A percentile compares a stretch with the other conserved stretches of the same genome.
Conservation (phyloP, 2,113 vertebrate species). For the Nyctibius bracteatus region DNA sequence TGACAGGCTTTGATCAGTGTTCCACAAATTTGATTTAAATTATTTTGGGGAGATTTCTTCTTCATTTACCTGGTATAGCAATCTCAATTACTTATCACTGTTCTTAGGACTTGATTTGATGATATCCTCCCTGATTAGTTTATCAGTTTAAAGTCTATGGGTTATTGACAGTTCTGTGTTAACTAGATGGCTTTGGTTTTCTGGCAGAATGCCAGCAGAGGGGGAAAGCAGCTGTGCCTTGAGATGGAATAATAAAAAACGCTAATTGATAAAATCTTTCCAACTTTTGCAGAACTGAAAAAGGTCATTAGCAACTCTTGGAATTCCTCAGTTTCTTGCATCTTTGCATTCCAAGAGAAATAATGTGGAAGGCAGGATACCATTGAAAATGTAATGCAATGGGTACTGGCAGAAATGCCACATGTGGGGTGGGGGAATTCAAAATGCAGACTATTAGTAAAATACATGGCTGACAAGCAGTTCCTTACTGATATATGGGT, state of each 20-base stretch:
- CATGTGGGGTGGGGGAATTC: not conserved
- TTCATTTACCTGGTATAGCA: slow-evolving; percentile 12
- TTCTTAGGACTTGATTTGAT: slow-evolving; percentile 54
- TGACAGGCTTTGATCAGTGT: not conserved
- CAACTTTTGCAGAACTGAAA: slow-evolving; percentile 2
- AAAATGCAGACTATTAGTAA: not conserved
- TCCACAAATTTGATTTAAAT: slow-evolving; percentile 2
- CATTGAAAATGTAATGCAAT: not conserved
- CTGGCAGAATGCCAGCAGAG: slow-evolving; percentile 23
- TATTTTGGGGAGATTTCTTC: not conserved
- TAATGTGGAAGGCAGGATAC: not conserved
- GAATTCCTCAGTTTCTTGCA: not conserved
- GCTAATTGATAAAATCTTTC: not conserved
- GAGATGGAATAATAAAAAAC: slow-evolving; percentile 25
- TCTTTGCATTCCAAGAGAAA: not conserved
- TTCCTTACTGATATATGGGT: not conserved
- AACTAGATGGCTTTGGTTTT: not conserved
- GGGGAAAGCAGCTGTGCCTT: slow-evolving; percentile 43
- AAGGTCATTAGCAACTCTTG: not conserved
- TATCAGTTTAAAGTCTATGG: slow-evolving; percentile 32
- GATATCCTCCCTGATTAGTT: slow-evolving; percentile 38
- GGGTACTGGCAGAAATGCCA: not conserved
- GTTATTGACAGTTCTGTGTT: slow-evolving; percentile 56
- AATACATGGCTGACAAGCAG: not conserved
- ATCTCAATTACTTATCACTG: slow-evolving; percentile 5